Evolutionary conservation across 2,888 invertebrate species (phyloP), one percentile per base, ranked within the genome.

Genomic region (Heliconius charithonia): DNA sequence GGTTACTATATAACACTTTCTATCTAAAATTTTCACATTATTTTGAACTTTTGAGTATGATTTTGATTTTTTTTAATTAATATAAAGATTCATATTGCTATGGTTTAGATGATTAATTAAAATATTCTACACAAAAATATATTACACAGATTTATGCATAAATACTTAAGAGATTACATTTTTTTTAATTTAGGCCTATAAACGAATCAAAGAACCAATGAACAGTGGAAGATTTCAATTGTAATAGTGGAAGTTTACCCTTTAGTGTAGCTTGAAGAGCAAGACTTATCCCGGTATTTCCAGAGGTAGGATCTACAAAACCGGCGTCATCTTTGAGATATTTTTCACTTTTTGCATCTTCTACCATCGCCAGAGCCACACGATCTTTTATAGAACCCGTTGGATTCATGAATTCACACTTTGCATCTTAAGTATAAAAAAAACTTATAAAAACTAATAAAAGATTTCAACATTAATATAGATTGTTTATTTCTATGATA

Each of bases 361-460:
- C 96, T 2, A 99, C 95, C 98, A 99, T 99, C 81, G 98, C 95
- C 84, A 96, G 95, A 0, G 97, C 98, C 85, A 99, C 98, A 75
- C 98, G 96, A 88, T 98, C 98, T 89, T 98, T 99, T 0, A 98
- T 97, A 37, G 98, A 99, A 6, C 99, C 99, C 66, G 98, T 98
- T 56, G 99, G 98, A 91, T 99, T 99, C 86, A 99, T 95, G 88
- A 96, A 99, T 92, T 99, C 99, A 91, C 99, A 99, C 95, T 99
- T 99, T 65, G 96, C 99, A 92, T 97, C 98, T 99, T 88, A 62
- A 80, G 67, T 32, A 27, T 25, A 73, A 62, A 41, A 37, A 45
- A 27, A 45, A 70, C 22, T 41, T 19, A 27, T 9, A 76, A 41
- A 25, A 69, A 27, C 29, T 12, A 25, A 32, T 32, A 4, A 37